These are phyloP conservation scores for Molossus molossus DNA, from an alignment of 2,797 vertebrate genomes.

Conservation along the genomic window DNA sequence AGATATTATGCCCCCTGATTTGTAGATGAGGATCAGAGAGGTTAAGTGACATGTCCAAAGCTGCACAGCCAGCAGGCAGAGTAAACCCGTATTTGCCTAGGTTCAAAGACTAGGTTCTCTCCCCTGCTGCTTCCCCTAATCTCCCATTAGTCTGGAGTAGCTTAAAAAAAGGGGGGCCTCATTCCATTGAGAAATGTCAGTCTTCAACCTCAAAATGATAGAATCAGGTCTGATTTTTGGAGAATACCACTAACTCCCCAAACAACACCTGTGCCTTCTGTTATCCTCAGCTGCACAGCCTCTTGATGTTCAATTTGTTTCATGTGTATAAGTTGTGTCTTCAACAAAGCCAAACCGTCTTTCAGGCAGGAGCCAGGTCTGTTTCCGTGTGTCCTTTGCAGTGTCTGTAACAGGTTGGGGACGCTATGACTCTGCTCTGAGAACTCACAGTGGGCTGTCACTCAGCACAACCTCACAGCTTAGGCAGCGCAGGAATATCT, in stretches of 20 bases:
- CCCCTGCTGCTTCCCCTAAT: not conserved
- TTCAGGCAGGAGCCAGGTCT: not conserved
- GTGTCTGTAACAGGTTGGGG: not conserved
- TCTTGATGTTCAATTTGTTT: not conserved
- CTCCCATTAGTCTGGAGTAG: not conserved
- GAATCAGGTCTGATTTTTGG: not conserved
- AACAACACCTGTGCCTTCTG: not conserved
- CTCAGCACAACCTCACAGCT: not conserved
- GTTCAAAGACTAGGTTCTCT: not conserved
- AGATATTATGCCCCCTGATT: not conserved
- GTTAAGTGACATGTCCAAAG: not conserved
- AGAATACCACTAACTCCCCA: not conserved
- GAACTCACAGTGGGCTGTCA: not conserved
- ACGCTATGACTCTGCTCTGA: not conserved
- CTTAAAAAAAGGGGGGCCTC: not conserved
- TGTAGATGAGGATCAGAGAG: slow-evolving; percentile 1
- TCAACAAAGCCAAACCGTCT: not conserved
- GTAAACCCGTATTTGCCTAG: not conserved
- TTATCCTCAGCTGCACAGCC: not conserved
- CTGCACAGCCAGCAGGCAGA: not conserved
- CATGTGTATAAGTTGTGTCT: not conserved
- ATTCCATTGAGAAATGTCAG: not conserved
- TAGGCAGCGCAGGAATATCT: not conserved
- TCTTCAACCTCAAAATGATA: slow-evolving; percentile 20
- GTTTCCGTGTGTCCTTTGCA: not conserved